Base-by-base conservation (phyloP, 2,113 vertebrate genomes). In the Hucho hucho region DNA sequence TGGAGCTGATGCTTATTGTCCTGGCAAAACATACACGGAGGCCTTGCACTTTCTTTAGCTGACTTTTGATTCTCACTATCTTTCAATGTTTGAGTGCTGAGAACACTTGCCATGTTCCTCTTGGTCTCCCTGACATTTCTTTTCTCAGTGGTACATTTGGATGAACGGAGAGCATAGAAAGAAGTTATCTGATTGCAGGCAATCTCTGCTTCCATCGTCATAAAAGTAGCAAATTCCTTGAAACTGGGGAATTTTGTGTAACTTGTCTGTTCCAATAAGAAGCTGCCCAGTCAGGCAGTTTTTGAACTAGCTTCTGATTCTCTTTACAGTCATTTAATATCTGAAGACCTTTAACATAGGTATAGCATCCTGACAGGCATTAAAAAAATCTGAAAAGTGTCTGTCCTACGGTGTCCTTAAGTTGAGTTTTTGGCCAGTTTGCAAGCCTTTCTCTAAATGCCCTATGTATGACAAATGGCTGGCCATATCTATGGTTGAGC, bases 311-410 rank as follows among this genome's bases (percentile, higher is more conserved):
- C n/a, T 77, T 77, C 53, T 81, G 79, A 46, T 77, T 81, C 25
- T 74, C 67, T 20, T 81, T 20, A 20, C 78, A 80, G 13, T 75
- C 70, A 47, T 75, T 80, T 18, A 75, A 25, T 7, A 80, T 80
- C 1, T 80, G 0, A 1, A 69, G 58, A 24, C 65, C 79, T 43
- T 74, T 77, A 5, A 81, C 66, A 59, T 77, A 28, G 72, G 58
- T 75, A 74, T 81, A 12, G 71, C 70, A 13, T 81, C 28, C 9
- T 24, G 64, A 25, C 77, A 79, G 3, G 66, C 63, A 32, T 79
- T 69, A 6, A 72, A 16, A 77, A 77, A 58, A 32, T 64, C 75
- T 20, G 75, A 47, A 49, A 76, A 49, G 1, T 29, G 64, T 66
- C 1, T 67, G 28, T 58, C 73, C 65, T 68, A 59, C 65, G 37